Evolutionary conservation across 2,888 invertebrate genomes (phyloP), one percentile per base, ranked within the genome.

Genomic region (Xestia xanthographa): DNA sequence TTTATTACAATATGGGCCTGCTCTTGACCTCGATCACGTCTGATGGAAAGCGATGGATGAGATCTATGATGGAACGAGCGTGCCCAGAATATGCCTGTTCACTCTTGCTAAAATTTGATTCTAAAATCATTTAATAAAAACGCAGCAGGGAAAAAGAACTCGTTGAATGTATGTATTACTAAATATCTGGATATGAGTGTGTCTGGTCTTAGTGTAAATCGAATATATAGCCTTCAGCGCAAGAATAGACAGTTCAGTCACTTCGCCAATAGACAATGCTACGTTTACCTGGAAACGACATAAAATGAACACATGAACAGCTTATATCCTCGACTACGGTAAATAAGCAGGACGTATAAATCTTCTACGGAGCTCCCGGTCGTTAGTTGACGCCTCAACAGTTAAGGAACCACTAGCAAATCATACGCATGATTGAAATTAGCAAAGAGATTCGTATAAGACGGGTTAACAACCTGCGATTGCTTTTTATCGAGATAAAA

Each of bases 301-400:
- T 77, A 73, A 68, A 72, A 62, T 48, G 4, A 43, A 26, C 58
- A 63, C 62, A 76, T 53, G 38, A 73, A 68, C 26, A 29, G 58
- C 70, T 60, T 73, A 72, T 72, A 74, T 85, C 56, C 29, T 26
- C 34, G 48, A 69, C 74, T 71, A 67, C 68, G 67, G 76, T 77
- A 67, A 72, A 76, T 80, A 79, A 81, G 82, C 76, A 82, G 87
- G 87, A 87, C 66, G 48, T 77, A 87, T 88, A 87, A 87, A 87
- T 87, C 88, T 66, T 71, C 70, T 84, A 76, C 79, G 77, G 69
- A 50, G 77, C 66, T 78, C 75, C 87, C 86, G 88, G 87, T 72
- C 72, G 72, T 80, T 73, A 72, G 48, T 8, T 43, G 34, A 56
- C 73, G 83, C 38, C 45, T 66, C 68, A 60, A 74, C 70, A 26